Percentiles rank a stretch among this genome's conserved stretches.
Conservation (phyloP, 2,113 vertebrate genomes). For the Sterna hirundo region DNA sequence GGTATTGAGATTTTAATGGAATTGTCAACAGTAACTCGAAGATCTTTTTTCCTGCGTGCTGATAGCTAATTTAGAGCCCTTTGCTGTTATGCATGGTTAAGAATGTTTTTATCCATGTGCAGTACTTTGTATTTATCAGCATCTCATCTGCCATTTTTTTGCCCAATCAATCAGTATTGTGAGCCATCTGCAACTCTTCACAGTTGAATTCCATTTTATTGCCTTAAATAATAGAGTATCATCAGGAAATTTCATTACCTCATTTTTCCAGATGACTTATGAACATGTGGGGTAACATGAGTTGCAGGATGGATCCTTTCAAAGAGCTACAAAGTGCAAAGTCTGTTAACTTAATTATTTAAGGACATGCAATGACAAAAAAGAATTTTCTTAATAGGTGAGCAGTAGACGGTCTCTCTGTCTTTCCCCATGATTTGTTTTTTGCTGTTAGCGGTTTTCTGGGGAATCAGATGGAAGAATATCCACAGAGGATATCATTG, state of each 20-base stretch:
- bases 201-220: constrained; percentile 47
- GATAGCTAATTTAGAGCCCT: constrained; percentile 28
- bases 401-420: not conserved
- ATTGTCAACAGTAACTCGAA: not conserved
- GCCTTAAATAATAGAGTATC: constrained; percentile 27
- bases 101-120: not conserved
- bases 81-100: not conserved
- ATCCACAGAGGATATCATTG: not conserved
- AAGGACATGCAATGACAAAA: not conserved
- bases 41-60: not conserved
- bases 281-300: not conserved
- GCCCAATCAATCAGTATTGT: not conserved
- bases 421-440: not conserved
- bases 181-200: constrained; percentile 54
- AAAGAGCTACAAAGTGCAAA: not conserved
- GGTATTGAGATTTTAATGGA: constrained; percentile 1
- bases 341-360: not conserved
- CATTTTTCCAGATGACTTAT: constrained; percentile 27
- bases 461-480: not conserved
- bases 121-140: constrained; percentile 21
- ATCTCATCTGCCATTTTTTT: constrained; percentile 13
- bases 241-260: constrained; percentile 34
- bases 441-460: not conserved
- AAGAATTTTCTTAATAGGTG: not conserved
- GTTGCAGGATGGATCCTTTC: not conserved